phyloP scores from a whole-genome alignment of 2,888 invertebrate species.

The Phalera bucephala region DNA sequence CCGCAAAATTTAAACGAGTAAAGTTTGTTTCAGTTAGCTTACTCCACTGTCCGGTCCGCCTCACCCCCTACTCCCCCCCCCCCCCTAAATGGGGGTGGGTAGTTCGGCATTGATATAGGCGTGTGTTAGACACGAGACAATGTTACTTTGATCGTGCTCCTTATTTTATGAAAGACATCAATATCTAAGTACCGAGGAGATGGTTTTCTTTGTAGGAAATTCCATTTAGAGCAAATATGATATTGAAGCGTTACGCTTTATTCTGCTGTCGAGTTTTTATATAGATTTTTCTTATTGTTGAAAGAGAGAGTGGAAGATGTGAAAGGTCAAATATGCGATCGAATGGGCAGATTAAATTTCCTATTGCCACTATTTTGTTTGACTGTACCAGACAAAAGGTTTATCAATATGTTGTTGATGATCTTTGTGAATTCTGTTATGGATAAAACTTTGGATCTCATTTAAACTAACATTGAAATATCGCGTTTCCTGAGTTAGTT shows the following conservation, averaged over 20 bases:
- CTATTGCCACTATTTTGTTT: too few species aligned
- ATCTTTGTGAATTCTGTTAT: too few species aligned
- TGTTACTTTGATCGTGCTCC: slow-evolving; percentile 53
- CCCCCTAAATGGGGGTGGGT: slow-evolving; percentile 23
- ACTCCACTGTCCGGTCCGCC: slow-evolving; percentile 65
- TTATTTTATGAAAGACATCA: slow-evolving; percentile 48
- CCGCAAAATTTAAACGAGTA: slow-evolving; percentile 82
- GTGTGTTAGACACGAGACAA: slow-evolving; percentile 58
- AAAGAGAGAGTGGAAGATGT: too few species aligned
- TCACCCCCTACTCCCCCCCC: slow-evolving; percentile 24
- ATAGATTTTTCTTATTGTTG: too few species aligned
- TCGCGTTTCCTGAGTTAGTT: too few species aligned
- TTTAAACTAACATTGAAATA: too few species aligned
- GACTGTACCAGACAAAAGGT: too few species aligned
- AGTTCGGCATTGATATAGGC: slow-evolving; percentile 54
- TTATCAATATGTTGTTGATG: too few species aligned
- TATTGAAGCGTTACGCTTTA: background rate
- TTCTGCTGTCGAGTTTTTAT: too few species aligned
- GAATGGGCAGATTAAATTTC: too few species aligned
- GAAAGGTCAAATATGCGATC: too few species aligned
- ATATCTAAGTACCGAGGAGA: slow-evolving; percentile 21
- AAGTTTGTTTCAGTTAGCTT: slow-evolving; percentile 77
- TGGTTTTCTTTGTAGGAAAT: slow-evolving; percentile 27
- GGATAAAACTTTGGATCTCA: too few species aligned
- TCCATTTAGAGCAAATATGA: slow-evolving; percentile 13